These are phyloP conservation scores for Oscheius onirici DNA, from an alignment of 2,888 invertebrate genomes.

Conservation along the genomic window DNA sequence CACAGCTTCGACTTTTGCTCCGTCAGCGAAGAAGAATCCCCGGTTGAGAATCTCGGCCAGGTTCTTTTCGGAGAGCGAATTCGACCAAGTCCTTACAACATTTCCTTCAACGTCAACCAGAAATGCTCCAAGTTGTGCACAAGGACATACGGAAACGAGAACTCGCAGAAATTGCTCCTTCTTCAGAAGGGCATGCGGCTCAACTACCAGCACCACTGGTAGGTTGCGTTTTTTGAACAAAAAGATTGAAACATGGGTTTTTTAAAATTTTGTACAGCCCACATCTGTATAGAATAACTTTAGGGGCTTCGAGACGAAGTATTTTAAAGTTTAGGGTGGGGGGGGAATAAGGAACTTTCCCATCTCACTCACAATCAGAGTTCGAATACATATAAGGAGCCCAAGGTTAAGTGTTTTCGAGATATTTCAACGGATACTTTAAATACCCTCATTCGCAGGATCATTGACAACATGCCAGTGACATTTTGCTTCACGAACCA, in stretches of 20 bases:
- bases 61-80: constrained; percentile 99
- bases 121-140: constrained; percentile 74
- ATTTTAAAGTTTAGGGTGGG: too few relatives aligned
- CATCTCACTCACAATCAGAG: too few relatives aligned
- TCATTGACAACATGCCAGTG: constrained; percentile 95
- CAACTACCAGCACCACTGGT: constrained; percentile 98
- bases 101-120: constrained; percentile 83
- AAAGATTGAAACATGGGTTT: too few relatives aligned
- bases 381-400: too few relatives aligned
- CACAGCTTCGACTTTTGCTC: constrained; percentile 94
- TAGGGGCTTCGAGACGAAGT: too few relatives aligned
- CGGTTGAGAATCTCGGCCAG: constrained; percentile 96
- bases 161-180: constrained; percentile 80
- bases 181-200: constrained; percentile 90
- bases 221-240: too few relatives aligned
- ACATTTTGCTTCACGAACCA: constrained; percentile 87
- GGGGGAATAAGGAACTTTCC: too few relatives aligned
- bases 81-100: constrained; percentile 89
- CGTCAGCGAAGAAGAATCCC: constrained; percentile 80
- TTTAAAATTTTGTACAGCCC: too few relatives aligned
- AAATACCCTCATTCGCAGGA: constrained; percentile 67
- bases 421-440: too few relatives aligned
- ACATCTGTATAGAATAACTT: too few relatives aligned
- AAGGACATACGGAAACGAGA: constrained; percentile 80
- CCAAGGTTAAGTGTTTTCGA: too few relatives aligned